A percentile compares a stretch with the other conserved stretches of the same genome.
Evolutionary conservation across 2,113 vertebrate species (phyloP).

Genomic region (Patagioenas fasciata): DNA sequence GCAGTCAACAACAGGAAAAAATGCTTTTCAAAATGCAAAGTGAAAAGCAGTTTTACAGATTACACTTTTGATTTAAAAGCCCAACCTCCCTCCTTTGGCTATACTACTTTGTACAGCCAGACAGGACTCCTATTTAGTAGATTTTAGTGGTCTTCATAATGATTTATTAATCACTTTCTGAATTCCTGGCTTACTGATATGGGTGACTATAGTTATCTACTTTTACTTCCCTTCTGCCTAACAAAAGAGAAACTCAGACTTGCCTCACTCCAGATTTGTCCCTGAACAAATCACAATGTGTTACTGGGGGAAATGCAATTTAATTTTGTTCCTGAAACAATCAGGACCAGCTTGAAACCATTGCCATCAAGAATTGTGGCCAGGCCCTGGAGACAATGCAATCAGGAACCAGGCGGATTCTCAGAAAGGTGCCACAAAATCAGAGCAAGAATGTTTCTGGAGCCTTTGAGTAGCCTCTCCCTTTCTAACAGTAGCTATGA

Average conservation of each 20-base stretch:
- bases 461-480: not conserved
- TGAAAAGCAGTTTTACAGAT: slow-evolving; percentile 72
- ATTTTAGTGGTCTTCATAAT: slow-evolving; percentile 75
- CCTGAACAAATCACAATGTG: slow-evolving; percentile 67
- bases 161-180: slow-evolving; percentile 85
- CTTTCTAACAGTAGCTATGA: not conserved
- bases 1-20: not conserved
- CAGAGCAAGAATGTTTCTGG: not conserved
- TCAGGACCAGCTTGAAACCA: slow-evolving; percentile 72
- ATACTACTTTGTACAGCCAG: slow-evolving; percentile 62
- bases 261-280: slow-evolving; percentile 65
- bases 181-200: slow-evolving; percentile 80
- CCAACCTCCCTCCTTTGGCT: slow-evolving; percentile 31
- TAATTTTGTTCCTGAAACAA: slow-evolving; percentile 79
- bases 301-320: slow-evolving; percentile 73
- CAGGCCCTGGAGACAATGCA: slow-evolving; percentile 12
- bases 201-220: slow-evolving; percentile 78
- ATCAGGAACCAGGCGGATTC: not conserved
- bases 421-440: not conserved
- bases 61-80: slow-evolving; percentile 84
- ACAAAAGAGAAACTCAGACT: slow-evolving; percentile 74
- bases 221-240: slow-evolving; percentile 76
- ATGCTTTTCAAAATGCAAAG: slow-evolving; percentile 61
- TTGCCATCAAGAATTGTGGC: slow-evolving; percentile 49
- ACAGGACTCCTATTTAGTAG: slow-evolving; percentile 68